A percentile compares a stretch with the other conserved stretches of the same genome.
Conservation (phyloP, 2,797 vertebrate genomes). For the Meriones psammophilus region DNA sequence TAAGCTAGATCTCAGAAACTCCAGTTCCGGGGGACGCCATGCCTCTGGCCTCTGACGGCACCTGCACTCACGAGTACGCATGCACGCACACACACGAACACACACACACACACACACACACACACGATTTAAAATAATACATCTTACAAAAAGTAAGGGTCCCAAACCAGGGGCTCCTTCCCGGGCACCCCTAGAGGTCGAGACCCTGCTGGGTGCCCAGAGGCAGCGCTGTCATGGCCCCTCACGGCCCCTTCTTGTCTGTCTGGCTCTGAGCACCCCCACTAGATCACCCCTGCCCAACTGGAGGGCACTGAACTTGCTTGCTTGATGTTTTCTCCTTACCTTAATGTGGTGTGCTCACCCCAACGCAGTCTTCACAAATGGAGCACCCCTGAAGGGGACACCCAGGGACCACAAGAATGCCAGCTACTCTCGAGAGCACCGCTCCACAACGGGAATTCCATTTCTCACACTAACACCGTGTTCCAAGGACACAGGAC, state of each 20-base stretch:
- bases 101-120: not conserved
- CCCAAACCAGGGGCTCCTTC: not conserved
- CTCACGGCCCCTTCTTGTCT: not conserved
- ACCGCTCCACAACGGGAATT: not conserved
- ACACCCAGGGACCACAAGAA: not conserved
- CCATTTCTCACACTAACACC: not conserved
- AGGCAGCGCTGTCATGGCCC: not conserved
- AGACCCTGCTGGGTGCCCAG: not conserved
- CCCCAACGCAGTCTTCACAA: not conserved
- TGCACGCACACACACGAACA: not conserved
- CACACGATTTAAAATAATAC: not conserved
- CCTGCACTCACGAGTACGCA: not conserved
- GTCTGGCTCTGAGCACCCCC: not conserved
- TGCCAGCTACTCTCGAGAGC: fast-evolving
- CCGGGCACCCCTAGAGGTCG: not conserved
- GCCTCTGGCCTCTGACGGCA: not conserved
- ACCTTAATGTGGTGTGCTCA: not conserved
- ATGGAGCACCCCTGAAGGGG: not conserved
- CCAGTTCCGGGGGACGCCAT: not conserved
- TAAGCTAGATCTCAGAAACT: not conserved
- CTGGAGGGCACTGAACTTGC: not conserved
- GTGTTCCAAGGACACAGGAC: not conserved
- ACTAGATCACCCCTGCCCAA: not conserved
- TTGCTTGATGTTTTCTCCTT: too few species aligned
- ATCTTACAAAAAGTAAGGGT: not conserved